A percentile compares a stretch with the other conserved stretches of the same genome.
Conservation (phyloP, 2,797 vertebrate species). For the Falco concolor region DNA sequence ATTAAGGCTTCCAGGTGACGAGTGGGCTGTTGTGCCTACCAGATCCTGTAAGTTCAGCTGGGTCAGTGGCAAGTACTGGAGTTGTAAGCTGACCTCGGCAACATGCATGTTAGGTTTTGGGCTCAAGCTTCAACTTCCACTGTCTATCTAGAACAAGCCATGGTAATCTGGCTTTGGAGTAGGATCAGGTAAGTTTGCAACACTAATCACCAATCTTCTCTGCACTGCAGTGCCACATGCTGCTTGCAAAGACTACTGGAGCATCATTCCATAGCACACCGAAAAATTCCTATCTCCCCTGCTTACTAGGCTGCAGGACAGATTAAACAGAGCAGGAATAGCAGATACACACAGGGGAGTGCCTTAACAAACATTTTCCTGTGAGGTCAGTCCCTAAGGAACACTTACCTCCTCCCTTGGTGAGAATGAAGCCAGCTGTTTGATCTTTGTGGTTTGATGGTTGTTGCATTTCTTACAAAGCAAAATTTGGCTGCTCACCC, state of each 20-base stretch:
- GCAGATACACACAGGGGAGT: neutral
- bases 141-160: neutral
- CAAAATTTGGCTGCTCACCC: constrained; percentile 94
- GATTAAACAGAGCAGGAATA: neutral
- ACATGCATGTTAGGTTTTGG: neutral
- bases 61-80: neutral
- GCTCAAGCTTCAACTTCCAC: neutral
- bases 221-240: neutral
- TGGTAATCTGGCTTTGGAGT: neutral
- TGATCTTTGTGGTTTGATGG: constrained; percentile 91
- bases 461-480: constrained; percentile 92
- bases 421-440: constrained; percentile 90
- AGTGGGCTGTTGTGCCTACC: neutral
- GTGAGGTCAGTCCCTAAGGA: accelerated
- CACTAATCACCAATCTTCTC: neutral
- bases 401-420: constrained; percentile 87
- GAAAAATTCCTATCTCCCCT: neutral
- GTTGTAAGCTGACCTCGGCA: neutral
- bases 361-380: neutral
- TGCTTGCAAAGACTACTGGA: neutral
- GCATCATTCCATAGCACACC: neutral
- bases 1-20: neutral
- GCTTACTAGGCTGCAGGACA: neutral
- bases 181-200: neutral
- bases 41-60: neutral